phyloP scores from a whole-genome alignment of 2,113 vertebrate species.

The Antigone vipio region DNA sequence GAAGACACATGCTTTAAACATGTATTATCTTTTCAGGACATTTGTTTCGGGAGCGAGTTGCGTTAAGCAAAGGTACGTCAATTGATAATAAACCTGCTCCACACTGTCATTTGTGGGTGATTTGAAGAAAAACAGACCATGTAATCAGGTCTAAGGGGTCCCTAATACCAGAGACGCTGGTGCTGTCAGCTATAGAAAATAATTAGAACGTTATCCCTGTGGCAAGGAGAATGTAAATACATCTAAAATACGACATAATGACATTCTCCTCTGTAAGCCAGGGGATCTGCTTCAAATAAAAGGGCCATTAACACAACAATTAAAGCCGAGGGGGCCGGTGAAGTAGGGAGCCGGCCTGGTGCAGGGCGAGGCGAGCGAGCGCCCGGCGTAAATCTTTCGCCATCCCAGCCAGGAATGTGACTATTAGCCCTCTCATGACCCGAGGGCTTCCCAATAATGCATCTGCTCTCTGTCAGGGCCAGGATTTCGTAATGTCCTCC shows the following conservation, averaged over 20 bases:
- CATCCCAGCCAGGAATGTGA: conserved; percentile 76
- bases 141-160: conserved; percentile 75
- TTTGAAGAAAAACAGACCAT: conserved; percentile 76
- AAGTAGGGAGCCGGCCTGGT: conserved; percentile 71
- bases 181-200: conserved; percentile 80
- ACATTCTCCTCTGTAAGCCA: conserved; percentile 76
- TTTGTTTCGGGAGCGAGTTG: conserved; percentile 58
- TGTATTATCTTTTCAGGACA: conserved; percentile 60
- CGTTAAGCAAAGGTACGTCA: conserved; percentile 71
- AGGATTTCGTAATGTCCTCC: conserved; percentile 64
- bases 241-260: conserved; percentile 81
- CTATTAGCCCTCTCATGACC: conserved; percentile 76
- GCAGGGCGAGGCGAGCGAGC: conserved; percentile 66
- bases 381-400: conserved; percentile 72
- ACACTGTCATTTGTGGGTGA: conserved; percentile 70
- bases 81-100: conserved; percentile 71
- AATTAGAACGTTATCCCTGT: conserved; percentile 80
- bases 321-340: conserved; percentile 75
- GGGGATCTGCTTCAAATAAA: conserved; percentile 81
- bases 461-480: conserved; percentile 75
- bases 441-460: conserved; percentile 73
- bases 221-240: conserved; percentile 80
- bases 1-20: conserved; percentile 29
- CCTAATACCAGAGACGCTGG: conserved; percentile 74
- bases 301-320: conserved; percentile 79